Base-by-base conservation (phyloP, 2,888 invertebrate species). In the Koerneria pararmatus region DNA sequence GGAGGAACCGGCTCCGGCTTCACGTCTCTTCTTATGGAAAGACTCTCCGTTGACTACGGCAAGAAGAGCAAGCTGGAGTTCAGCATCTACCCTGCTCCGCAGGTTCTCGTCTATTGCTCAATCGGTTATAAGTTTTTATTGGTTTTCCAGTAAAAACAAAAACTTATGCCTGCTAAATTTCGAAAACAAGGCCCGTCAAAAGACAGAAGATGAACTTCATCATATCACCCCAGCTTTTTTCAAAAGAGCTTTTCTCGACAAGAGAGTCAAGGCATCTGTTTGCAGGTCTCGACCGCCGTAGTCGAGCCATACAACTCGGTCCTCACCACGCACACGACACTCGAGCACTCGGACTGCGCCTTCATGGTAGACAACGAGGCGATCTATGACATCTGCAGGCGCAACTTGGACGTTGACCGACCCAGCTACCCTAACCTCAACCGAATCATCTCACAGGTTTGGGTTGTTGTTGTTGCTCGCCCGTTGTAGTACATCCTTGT, bases 221-320 rank as follows among this genome's bases (percentile, higher is more conserved):
- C n/a, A n/a, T n/a, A n/a, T n/a, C n/a, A n/a, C n/a, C n/a, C n/a
- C n/a, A n/a, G n/a, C n/a, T n/a, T n/a, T n/a, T n/a, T n/a, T n/a
- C n/a, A n/a, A n/a, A n/a, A n/a, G n/a, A n/a, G n/a, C n/a, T n/a
- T n/a, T n/a, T n/a, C n/a, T n/a, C n/a, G n/a, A n/a, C n/a, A n/a
- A n/a, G n/a, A 6, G 19, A 22, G 15, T 8, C 8, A 32, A 24
- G 15, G 8, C 19, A 31, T 31, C 1, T 31, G 1, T 15, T 31
- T 57, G 11, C 27, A 57, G 57, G 81, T 84, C 59, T 86, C 86
- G 29, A 86, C 86, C 32, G 85, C 86, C 60, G 85, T 86, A 27
- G 86, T 86, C 85, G 93, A 94, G 84, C 93, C 93, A 0, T 95
- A 95, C 89, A 95, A 95, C 87, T 93, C 93, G 0, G 93, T 95